Base-by-base conservation (phyloP, 1,140 invertebrate genomes). In the Episyrphus balteatus region DNA sequence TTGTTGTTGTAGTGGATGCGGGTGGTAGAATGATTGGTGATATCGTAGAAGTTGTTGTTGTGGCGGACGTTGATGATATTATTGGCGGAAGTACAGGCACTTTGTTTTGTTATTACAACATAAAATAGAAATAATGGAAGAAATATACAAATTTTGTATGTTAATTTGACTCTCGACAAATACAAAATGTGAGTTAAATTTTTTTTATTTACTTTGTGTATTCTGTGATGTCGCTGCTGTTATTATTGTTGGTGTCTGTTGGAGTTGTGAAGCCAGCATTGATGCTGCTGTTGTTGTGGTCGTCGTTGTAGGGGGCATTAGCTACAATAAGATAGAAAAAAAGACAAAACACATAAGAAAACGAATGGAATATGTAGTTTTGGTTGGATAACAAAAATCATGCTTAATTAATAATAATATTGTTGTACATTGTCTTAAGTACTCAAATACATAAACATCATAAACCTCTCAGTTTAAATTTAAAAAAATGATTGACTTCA, bases 191-290 rank as follows among this genome's bases (percentile, higher is more conserved):
- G 41, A 50, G 48, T 31, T 42, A 3, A 26, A 26, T 26, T 26
- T 26, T n/a, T n/a, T 26, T 26, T 26, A 26, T 5, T 17, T 26
- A 26, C 21, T 26, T 26, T 26, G 21, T 26, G 21, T 36, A 31
- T 18, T 32, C 8, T 36, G 40, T 42, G 46, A 19, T 38, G 48
- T 44, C 13, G 49, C 59, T 44, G 65, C 56, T 39, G 69, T 51
- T 42, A 70, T 59, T 55, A 61, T 55, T 47, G 48, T 52, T 51
- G 30, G 57, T 45, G 37, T 54, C 49, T 52, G 44, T 18, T 18
- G 58, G 37, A 46, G 54, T 49, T 48, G 58, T 48, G 13, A 54
- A 45, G 44, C 47, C 44, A 51, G 48, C 31, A 53, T 38, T 47
- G 41, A 45, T 42, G 55, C 34, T 11, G 58, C 45, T n/a, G 44